These are phyloP conservation scores for Helicoverpa assulta DNA, from an alignment of 2,888 invertebrate genomes.

Conservation along the genomic window DNA sequence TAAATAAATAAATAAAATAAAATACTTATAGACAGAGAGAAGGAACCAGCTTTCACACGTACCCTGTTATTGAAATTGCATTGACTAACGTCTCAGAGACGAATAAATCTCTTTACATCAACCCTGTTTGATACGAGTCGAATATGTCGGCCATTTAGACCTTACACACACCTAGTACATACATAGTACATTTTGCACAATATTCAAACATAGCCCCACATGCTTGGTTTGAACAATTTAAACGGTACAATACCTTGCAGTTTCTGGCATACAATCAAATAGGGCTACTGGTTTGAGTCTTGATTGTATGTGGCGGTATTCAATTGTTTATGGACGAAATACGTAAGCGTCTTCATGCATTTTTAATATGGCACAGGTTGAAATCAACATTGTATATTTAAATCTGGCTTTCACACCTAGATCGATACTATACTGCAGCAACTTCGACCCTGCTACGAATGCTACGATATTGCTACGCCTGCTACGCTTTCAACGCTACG, in stretches of 20 bases:
- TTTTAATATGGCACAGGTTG: too few species aligned
- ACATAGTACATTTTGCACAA: neutral
- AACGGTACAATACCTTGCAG: slow-evolving; percentile 10
- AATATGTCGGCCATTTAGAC: slow-evolving; percentile 19
- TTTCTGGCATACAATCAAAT: neutral
- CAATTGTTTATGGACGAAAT: neutral
- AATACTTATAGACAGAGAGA: neutral
- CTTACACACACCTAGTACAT: slow-evolving; percentile 2
- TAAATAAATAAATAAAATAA: too few species aligned
- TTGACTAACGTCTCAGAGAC: slow-evolving; percentile 38
- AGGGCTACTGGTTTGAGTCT: neutral
- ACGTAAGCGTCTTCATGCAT: too few species aligned
- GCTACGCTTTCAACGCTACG: slow-evolving; percentile 9
- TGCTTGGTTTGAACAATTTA: slow-evolving; percentile 16
- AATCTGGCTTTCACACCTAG: too few species aligned
- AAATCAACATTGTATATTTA: too few species aligned
- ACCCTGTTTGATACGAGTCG: slow-evolving; percentile 25
- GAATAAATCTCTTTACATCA: slow-evolving; percentile 49
- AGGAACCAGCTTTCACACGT: slow-evolving; percentile 23
- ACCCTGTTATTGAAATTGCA: slow-evolving; percentile 43
- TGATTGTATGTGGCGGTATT: neutral
- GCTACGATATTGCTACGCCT: slow-evolving; percentile 10
- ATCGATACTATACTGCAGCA: too few species aligned
- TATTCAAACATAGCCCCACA: neutral
- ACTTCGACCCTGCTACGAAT: neutral